Percentiles rank a stretch among this genome's conserved stretches.
phyloP scores from a whole-genome alignment of 2,797 vertebrate genomes.

The Serranus cabrilla region DNA sequence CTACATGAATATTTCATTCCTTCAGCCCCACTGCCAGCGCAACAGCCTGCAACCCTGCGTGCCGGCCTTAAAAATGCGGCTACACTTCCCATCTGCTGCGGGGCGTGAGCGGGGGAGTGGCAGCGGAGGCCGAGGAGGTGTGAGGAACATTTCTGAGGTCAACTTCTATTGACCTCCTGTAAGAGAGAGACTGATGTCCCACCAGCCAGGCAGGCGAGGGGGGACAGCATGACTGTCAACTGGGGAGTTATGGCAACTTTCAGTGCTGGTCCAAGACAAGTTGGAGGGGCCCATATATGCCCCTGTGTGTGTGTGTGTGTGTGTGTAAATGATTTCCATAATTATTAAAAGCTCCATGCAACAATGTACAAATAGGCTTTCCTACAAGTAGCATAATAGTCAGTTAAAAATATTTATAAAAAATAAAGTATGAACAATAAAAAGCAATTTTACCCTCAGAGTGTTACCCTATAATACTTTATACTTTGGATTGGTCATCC shows the following conservation, averaged over 20 bases:
- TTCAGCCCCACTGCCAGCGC: slow-evolving; percentile 84
- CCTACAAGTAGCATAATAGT: too few species aligned
- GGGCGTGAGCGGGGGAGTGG: slow-evolving; percentile 76
- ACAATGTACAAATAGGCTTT: too few species aligned
- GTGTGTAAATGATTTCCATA: too few species aligned
- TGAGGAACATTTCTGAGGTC: slow-evolving; percentile 86
- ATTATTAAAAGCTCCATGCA: too few species aligned
- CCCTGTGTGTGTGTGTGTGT: too few species aligned
- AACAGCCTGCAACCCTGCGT: slow-evolving; percentile 89
- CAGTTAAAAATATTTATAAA: not conserved
- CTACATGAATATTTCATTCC: slow-evolving; percentile 90
- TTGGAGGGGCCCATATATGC: not conserved
- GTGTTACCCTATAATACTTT: not conserved
- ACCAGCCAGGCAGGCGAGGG: slow-evolving; percentile 11
- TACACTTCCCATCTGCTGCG: slow-evolving; percentile 88
- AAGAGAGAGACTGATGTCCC: slow-evolving; percentile 59
- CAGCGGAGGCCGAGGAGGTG: slow-evolving; percentile 76
- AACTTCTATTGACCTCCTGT: slow-evolving; percentile 70
- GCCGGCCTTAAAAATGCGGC: slow-evolving; percentile 77
- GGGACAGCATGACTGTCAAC: slow-evolving; percentile 25
- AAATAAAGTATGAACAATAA: not conserved
- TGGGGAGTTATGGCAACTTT: slow-evolving; percentile 31
- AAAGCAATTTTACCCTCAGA: too few species aligned
- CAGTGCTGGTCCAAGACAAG: not conserved
- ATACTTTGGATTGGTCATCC: not conserved